These are phyloP conservation scores for Eonycteris spelaea DNA, from an alignment of 2,113 vertebrate genomes.

Conservation along the genomic window DNA sequence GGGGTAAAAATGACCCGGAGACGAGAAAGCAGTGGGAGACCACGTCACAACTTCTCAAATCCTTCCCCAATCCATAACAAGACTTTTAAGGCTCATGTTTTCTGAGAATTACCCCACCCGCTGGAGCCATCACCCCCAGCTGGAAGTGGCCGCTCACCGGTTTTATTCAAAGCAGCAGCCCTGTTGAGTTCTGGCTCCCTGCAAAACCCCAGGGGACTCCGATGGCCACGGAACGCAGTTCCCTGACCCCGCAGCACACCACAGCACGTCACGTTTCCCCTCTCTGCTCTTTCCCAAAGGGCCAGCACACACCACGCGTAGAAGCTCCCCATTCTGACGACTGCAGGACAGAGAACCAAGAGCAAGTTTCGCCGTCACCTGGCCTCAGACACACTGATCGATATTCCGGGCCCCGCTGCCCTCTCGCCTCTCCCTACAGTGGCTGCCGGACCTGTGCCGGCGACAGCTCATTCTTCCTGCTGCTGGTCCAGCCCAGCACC, in stretches of 20 bases:
- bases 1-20: background rate
- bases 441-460: background rate
- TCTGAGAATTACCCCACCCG: background rate
- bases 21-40: background rate
- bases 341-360: background rate
- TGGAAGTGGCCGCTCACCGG: too few relatives aligned
- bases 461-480: fast-evolving
- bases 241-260: background rate
- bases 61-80: background rate
- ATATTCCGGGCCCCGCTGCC: background rate
- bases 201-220: background rate
- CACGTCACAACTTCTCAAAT: background rate
- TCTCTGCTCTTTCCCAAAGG: background rate
- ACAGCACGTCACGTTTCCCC: too few relatives aligned
- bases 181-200: background rate
- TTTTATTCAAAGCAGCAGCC: background rate
- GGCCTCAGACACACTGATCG: background rate
- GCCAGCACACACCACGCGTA: too few relatives aligned
- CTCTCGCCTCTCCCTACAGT: background rate
- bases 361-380: background rate
- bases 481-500: background rate
- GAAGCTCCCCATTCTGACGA: background rate
- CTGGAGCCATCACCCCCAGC: background rate
- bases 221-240: background rate
- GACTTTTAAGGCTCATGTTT: background rate